A percentile compares a stretch with the other conserved stretches of the same genome.
These are phyloP conservation scores for Elanoides forficatus DNA, from an alignment of 2,113 vertebrate species.

Conservation along the genomic window DNA sequence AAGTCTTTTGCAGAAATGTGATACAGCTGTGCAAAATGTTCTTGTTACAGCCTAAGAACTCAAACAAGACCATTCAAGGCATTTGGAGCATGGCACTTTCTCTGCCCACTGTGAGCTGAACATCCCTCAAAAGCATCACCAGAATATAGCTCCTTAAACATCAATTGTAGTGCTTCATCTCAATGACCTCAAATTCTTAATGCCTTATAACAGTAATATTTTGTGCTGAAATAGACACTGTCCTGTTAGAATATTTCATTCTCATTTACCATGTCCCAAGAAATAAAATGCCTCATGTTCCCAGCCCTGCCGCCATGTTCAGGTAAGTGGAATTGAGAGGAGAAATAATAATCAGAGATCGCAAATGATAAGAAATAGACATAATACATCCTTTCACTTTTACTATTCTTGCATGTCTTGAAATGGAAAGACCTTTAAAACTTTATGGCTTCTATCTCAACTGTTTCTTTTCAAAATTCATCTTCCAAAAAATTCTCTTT, in stretches of 20 bases:
- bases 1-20: background rate
- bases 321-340: background rate
- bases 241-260: background rate
- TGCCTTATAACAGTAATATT: background rate
- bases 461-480: slow-evolving; percentile 1
- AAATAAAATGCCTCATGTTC: background rate
- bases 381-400: background rate
- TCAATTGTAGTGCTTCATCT: background rate
- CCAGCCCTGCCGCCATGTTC: background rate
- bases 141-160: background rate
- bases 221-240: background rate
- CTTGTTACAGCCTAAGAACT: background rate
- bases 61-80: background rate
- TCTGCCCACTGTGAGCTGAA: background rate
- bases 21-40: background rate
- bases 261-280: background rate
- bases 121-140: background rate
- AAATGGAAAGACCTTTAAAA: slow-evolving; percentile 21
- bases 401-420: background rate
- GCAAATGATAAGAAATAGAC: background rate
- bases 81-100: background rate
- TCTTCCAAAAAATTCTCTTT: slow-evolving; percentile 3
- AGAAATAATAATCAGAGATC: background rate
- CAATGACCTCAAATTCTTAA: background rate
- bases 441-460: background rate